Conservation (phyloP, 2,113 vertebrate genomes). For the Pyxicephalus adspersus region DNA sequence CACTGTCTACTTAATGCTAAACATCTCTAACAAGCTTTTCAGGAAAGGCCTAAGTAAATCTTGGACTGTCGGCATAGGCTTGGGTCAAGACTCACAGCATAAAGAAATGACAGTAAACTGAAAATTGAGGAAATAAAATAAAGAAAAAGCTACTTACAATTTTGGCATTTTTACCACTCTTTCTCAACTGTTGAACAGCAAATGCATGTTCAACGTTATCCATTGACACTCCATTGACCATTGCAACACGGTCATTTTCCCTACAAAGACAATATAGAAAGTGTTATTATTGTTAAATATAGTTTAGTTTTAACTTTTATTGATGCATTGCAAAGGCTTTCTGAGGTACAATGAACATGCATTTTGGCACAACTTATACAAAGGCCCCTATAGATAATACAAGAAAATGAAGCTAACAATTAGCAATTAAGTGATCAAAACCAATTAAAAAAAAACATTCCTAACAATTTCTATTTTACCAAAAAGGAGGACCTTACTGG, state of each 20-base stretch:
- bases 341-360: no score
- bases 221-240: constrained; percentile 99
- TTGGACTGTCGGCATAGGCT: not conserved
- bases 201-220: constrained; percentile 98
- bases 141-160: constrained; percentile 85
- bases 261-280: constrained; percentile 64
- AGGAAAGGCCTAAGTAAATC: not conserved
- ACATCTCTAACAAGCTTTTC: no score
- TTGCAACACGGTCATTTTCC: constrained; percentile 97
- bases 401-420: no score
- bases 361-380: no score
- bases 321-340: no score
- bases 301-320: no score
- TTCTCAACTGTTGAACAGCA: constrained; percentile 96
- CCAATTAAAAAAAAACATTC: no score
- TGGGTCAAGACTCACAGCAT: not conserved
- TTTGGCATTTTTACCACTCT: constrained; percentile 98
- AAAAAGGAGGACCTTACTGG: no score
- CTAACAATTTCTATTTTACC: no score
- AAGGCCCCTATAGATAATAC: no score
- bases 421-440: no score
- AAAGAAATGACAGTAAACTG: not conserved
- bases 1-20: no score
- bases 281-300: not conserved
- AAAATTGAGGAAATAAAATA: not conserved